phyloP scores from a whole-genome alignment of 2,797 vertebrate genomes.

The Austrolebias charrua region DNA sequence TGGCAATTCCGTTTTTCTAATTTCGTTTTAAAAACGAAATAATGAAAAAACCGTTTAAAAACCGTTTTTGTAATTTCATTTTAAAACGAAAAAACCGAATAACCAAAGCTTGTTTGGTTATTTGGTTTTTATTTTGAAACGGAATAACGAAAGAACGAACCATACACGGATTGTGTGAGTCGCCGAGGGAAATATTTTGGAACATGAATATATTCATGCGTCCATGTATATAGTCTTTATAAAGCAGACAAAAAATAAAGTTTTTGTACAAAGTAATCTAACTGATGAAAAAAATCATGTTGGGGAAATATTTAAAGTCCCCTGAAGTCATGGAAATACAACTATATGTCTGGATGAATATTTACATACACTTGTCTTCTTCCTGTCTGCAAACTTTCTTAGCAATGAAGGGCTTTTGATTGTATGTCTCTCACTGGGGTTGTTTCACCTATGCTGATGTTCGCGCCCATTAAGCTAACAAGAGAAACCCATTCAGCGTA shows the following conservation, averaged over 20 bases:
- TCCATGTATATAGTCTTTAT: background rate
- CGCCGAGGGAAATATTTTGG: too few species aligned
- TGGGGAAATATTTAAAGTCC: background rate
- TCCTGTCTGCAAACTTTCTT: conserved; percentile 5
- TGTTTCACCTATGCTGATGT: conserved; percentile 66
- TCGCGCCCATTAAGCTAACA: conserved; percentile 72
- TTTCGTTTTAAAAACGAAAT: too few species aligned
- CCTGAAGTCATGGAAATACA: background rate
- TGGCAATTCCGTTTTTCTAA: too few species aligned
- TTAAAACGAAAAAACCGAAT: too few species aligned
- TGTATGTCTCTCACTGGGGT: conserved; percentile 24
- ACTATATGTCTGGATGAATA: background rate
- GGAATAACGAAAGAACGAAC: too few species aligned
- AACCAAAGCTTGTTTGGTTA: too few species aligned
- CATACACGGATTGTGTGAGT: too few species aligned
- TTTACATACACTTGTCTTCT: conserved; percentile 1
- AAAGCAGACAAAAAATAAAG: background rate
- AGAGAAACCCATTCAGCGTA: conserved; percentile 68
- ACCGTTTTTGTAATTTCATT: too few species aligned
- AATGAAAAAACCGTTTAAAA: too few species aligned
- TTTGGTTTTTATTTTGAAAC: too few species aligned
- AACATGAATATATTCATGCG: background rate
- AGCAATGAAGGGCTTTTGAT: conserved; percentile 7
- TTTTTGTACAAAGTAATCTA: background rate
- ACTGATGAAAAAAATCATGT: background rate